A percentile compares a stretch with the other conserved stretches of the same genome.
Conservation (phyloP, 2,113 vertebrate species). For the Podarcis muralis region DNA sequence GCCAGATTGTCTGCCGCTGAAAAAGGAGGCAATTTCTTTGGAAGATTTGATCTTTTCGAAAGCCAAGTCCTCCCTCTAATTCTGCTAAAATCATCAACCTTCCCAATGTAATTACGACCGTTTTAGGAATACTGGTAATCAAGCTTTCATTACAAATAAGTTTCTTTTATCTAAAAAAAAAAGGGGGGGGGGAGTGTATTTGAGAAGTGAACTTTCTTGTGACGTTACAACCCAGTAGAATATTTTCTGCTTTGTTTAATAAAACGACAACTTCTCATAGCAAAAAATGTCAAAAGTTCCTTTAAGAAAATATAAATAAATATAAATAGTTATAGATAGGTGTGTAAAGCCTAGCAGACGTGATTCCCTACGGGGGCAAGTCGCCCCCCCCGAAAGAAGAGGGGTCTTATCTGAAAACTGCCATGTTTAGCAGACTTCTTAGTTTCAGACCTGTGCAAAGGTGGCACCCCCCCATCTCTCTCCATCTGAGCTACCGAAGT, state of each 20-base stretch:
- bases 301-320: neutral
- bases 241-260: neutral
- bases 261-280: neutral
- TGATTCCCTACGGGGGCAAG: neutral
- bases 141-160: accelerated
- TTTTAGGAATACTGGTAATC: accelerated
- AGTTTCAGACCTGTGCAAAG: neutral
- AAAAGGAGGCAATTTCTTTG: neutral
- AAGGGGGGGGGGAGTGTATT: neutral
- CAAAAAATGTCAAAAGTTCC: neutral
- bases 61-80: neutral
- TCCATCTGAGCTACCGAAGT: neutral
- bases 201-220: neutral
- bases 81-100: constrained; percentile 34
- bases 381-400: neutral
- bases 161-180: neutral
- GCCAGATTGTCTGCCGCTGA: neutral
- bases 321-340: neutral
- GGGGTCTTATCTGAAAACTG: neutral
- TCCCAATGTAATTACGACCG: neutral
- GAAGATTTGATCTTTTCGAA: neutral
- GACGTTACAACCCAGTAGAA: neutral
- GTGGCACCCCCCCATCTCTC: neutral
- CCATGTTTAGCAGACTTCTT: neutral
- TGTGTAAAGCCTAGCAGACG: neutral